Conservation (phyloP, 2,113 vertebrate genomes). For the Pagrus major region DNA sequence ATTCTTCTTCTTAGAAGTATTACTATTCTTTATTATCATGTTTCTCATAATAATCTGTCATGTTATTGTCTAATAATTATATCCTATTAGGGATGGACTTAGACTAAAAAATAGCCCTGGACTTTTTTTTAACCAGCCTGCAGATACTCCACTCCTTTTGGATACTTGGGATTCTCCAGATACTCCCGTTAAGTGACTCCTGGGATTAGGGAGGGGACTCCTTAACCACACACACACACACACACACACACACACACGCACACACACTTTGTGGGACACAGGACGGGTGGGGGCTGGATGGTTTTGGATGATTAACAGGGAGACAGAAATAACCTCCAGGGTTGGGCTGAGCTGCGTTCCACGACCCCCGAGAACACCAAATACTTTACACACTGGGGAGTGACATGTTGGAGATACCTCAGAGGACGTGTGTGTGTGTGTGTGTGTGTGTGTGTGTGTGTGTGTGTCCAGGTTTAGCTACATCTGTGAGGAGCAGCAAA, state of each 20-base stretch:
- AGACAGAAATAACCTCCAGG: conserved; percentile 71
- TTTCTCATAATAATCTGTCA: no score
- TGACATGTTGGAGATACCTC: conserved; percentile 36
- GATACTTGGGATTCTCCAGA: no score
- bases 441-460: conserved; percentile 5
- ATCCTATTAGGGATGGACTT: no score
- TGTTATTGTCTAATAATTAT: no score
- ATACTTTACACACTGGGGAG: conserved; percentile 54
- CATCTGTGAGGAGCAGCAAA: neutral
- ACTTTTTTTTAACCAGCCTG: no score
- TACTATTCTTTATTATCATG: no score
- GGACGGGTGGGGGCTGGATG: conserved; percentile 21
- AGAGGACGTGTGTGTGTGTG: neutral
- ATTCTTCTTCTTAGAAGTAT: no score
- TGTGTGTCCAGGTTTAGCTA: neutral
- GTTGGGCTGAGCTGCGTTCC: conserved; percentile 58
- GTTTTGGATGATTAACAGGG: conserved; percentile 32
- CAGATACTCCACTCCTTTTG: no score
- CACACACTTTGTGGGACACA: neutral
- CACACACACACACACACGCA: conserved; percentile 5
- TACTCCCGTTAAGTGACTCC: no score
- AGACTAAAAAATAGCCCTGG: no score
- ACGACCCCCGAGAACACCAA: conserved; percentile 18
- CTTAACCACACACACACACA: conserved; percentile 1
- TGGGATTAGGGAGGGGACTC: no score